phyloP scores from a whole-genome alignment of 2,113 vertebrate species.

The Orcinus orca region DNA sequence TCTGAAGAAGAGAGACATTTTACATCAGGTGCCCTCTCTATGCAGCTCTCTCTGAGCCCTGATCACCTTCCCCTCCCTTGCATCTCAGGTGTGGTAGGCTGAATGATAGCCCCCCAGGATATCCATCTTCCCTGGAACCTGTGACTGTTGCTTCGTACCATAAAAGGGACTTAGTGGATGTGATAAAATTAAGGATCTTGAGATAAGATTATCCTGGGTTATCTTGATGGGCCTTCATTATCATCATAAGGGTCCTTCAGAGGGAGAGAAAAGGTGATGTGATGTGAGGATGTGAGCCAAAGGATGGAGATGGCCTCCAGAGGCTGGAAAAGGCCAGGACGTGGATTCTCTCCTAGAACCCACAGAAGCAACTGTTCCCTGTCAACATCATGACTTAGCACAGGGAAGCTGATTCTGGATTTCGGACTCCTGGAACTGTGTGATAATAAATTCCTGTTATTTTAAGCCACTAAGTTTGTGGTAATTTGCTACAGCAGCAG shows the following conservation, averaged over 20 bases:
- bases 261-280: background rate
- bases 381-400: background rate
- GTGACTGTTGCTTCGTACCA: background rate
- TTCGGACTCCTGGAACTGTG: background rate
- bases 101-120: background rate
- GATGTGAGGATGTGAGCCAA: background rate
- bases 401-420: background rate
- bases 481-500: background rate
- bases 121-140: background rate
- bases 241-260: background rate
- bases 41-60: background rate
- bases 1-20: background rate
- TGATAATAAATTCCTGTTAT: background rate
- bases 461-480: background rate
- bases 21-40: background rate
- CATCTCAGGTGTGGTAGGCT: background rate
- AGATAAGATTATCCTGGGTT: background rate
- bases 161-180: background rate
- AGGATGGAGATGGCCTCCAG: background rate
- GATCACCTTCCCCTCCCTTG: background rate
- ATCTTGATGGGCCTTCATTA: background rate
- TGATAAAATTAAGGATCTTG: background rate
- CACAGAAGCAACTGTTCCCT: background rate
- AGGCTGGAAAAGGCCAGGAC: background rate
- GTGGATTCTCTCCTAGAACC: too few species aligned